Percentiles rank a stretch among this genome's conserved stretches.
Conservation (phyloP, 1,140 invertebrate genomes). For the Saccostrea echinata region DNA sequence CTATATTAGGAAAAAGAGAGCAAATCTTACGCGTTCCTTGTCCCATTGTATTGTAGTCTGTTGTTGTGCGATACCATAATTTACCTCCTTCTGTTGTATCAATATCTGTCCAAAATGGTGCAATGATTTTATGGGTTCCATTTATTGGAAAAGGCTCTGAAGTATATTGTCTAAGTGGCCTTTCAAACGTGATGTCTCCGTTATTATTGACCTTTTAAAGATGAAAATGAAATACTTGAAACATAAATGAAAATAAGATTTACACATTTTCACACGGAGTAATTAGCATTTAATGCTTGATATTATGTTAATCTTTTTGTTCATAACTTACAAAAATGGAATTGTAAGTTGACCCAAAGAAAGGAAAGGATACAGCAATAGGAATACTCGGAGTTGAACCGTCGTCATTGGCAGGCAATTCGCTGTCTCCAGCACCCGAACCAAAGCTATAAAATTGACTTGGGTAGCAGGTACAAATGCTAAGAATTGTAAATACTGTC, state of each 20-base stretch:
- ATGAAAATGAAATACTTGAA: too few relatives aligned
- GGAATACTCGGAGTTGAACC: background rate
- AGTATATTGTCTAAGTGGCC: conserved; percentile 55
- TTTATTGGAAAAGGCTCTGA: conserved; percentile 65
- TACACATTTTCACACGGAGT: too few relatives aligned
- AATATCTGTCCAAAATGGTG: conserved; percentile 71
- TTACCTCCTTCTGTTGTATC: conserved; percentile 56
- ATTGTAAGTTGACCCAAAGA: background rate
- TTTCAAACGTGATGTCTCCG: conserved; percentile 67
- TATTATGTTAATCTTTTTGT: too few relatives aligned
- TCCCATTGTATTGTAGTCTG: conserved; percentile 46
- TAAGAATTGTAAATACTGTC: too few relatives aligned
- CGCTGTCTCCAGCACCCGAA: background rate
- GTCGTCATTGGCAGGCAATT: conserved; percentile 8
- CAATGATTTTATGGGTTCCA: conserved; percentile 59
- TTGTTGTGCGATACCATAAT: conserved; percentile 63
- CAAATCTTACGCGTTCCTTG: conserved; percentile 58
- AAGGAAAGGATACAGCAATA: conserved; percentile 6
- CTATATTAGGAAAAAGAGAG: conserved; percentile 52
- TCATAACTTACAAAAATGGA: background rate
- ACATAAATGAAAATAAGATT: too few relatives aligned
- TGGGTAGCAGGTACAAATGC: background rate
- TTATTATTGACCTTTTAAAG: conserved; percentile 74
- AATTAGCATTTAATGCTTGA: too few relatives aligned
- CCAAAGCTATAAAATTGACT: conserved; percentile 29